These are phyloP conservation scores for Chydorus sphaericus DNA, from an alignment of 2,888 invertebrate genomes.

Conservation along the genomic window DNA sequence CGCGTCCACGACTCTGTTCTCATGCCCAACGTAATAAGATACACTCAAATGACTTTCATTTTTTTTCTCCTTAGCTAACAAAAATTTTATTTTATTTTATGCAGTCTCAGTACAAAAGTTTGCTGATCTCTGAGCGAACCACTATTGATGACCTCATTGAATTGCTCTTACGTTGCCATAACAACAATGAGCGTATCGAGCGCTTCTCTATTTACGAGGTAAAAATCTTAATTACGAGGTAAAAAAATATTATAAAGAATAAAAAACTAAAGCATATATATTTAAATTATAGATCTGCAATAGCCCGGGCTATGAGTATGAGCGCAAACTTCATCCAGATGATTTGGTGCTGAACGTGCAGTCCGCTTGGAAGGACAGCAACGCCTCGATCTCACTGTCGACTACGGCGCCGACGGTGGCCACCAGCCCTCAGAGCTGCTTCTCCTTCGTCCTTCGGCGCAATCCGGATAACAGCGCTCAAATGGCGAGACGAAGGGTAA, in stretches of 20 bases:
- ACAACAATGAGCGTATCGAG: constrained; percentile 65
- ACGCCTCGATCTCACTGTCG: background rate
- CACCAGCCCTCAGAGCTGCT: constrained; percentile 38
- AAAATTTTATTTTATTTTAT: constrained; percentile 18
- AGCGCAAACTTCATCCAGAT: constrained; percentile 73
- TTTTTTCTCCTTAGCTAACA: background rate
- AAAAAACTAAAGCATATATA: too few relatives aligned
- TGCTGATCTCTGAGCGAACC: constrained; percentile 75
- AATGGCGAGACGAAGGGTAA: constrained; percentile 8
- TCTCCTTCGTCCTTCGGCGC: constrained; percentile 67
- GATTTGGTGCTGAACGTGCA: constrained; percentile 71
- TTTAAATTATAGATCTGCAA: constrained; percentile 49
- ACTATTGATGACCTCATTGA: constrained; percentile 76
- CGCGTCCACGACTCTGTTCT: constrained; percentile 82
- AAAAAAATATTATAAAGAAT: too few relatives aligned
- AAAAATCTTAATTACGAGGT: too few relatives aligned
- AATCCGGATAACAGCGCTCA: constrained; percentile 43
- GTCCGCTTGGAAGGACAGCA: constrained; percentile 40
- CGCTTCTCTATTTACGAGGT: constrained; percentile 80
- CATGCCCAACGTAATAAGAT: constrained; percentile 50
- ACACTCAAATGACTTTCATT: background rate
- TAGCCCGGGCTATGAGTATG: constrained; percentile 57
- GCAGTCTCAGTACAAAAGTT: constrained; percentile 77
- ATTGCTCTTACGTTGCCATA: constrained; percentile 69
- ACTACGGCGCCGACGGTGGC: background rate